phyloP scores from a whole-genome alignment of 2,797 vertebrate genomes.

The Crenuchus spilurus region DNA sequence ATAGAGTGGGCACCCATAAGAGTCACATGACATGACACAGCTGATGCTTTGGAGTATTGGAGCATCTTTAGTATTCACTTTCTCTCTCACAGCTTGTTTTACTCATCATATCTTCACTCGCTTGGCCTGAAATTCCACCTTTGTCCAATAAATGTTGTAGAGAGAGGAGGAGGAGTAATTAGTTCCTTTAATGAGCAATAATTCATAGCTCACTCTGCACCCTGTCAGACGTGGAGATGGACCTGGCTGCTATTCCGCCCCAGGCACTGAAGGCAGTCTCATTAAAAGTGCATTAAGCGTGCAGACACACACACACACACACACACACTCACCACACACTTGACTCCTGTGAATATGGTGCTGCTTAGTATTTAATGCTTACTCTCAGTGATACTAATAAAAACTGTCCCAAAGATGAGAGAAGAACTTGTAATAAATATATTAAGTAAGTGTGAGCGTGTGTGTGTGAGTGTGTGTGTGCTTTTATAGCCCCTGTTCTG shows the following conservation, averaged over 20 bases:
- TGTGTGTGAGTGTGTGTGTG: neutral
- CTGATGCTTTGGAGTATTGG: neutral
- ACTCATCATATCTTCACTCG: constrained; percentile 41
- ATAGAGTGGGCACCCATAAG: neutral
- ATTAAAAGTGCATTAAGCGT: constrained; percentile 78
- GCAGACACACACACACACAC: constrained; percentile 35
- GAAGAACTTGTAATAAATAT: neutral
- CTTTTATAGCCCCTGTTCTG: neutral
- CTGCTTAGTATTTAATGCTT: constrained; percentile 52
- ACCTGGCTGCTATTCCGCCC: constrained; percentile 72
- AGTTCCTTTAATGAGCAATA: constrained; percentile 80
- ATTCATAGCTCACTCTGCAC: constrained; percentile 75
- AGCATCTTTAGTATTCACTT: constrained; percentile 6
- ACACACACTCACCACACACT: constrained; percentile 38
- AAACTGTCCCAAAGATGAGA: constrained; percentile 25
- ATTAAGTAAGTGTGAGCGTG: neutral
- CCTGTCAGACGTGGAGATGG: constrained; percentile 77
- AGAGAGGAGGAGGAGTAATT: constrained; percentile 72
- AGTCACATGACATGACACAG: neutral
- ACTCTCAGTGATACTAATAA: constrained; percentile 49
- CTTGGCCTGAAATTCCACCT: constrained; percentile 63
- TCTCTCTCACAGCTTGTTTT: neutral
- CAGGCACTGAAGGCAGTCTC: constrained; percentile 73
- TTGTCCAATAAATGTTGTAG: constrained; percentile 69
- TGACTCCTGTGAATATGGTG: constrained; percentile 45